Base-by-base conservation (phyloP, 2,797 vertebrate genomes). In the Steatocranus sp. region DNA sequence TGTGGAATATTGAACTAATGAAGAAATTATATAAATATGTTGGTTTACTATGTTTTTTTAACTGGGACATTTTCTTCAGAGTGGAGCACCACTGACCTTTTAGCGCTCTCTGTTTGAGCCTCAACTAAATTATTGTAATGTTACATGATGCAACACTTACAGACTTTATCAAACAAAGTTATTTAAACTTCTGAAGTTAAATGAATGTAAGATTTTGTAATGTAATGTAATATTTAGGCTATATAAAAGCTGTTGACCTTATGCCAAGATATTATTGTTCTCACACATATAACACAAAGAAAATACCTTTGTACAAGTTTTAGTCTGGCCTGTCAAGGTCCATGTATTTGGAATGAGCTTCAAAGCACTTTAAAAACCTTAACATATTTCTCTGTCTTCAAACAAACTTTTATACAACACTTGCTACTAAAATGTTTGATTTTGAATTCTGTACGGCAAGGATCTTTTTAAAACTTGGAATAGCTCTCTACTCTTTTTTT, bases 361-460 rank as follows among this genome's bases (percentile, higher is more conserved):
- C 56, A 61, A 34, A 61, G 30, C 58, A 36, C 58, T 61, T 61
- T 61, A 36, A 36, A 61, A 61, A 1, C 5, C 9, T 58, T n/a
- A 34, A 1, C 30, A n/a, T 1, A 32, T n/a, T 8, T 61, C 11
- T 34, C 18, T 61, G 58, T 36, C 6, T 61, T 36, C 18, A 61
- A 61, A 61, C 56, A 61, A 61, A 36, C 32, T 3, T 36, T 12
- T 36, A 61, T 1, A 36, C 18, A 61, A 1, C 58, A 36, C 58
- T 61, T 36, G 6, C 56, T 36, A 36, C 56, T 20, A 36, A 61
- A 61, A 36, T 36, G 18, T 61, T 61, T 61, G 18, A 36, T 12
- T 61, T 61, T 61, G 32, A 61, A 2, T 36, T 36, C 27, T 58
- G 30, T 18, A 0, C 2, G 5, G 15, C 27, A 58, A 11, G 0